Conservation (phyloP, 2,888 invertebrate genomes). For the Tipula confusa region DNA sequence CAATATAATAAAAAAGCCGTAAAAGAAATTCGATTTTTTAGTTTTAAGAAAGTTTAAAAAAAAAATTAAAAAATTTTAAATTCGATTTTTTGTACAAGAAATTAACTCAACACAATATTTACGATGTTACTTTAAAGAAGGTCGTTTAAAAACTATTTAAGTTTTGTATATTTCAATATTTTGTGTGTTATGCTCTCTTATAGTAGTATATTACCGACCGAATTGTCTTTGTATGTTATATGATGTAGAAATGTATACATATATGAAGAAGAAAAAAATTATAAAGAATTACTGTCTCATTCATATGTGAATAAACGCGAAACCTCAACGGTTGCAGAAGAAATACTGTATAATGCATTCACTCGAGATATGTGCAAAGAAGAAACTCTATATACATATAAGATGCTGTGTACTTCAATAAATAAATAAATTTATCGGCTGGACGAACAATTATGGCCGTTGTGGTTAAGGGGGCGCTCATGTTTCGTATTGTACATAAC, state of each 20-base stretch:
- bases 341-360: not conserved
- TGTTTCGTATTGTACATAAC: no score
- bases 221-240: not conserved
- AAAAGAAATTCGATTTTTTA: not conserved
- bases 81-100: no score
- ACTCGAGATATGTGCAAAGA: not conserved
- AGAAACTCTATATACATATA: not conserved
- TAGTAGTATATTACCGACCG: not conserved
- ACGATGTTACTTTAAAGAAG: slow-evolving; percentile 20
- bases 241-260: no score
- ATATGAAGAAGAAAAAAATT: no score
- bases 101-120: not conserved
- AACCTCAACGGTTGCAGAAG: not conserved
- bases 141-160: not conserved
- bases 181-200: not conserved
- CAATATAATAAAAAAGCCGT: not conserved
- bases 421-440: not conserved
- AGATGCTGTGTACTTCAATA: not conserved
- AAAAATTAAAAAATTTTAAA: not conserved
- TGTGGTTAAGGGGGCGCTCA: no score
- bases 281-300: not conserved
- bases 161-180: not conserved
- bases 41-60: not conserved
- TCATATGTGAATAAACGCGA: not conserved
- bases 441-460: no score